Base-by-base conservation (phyloP, 2,888 invertebrate genomes). In the Orthonevra nobilis region DNA sequence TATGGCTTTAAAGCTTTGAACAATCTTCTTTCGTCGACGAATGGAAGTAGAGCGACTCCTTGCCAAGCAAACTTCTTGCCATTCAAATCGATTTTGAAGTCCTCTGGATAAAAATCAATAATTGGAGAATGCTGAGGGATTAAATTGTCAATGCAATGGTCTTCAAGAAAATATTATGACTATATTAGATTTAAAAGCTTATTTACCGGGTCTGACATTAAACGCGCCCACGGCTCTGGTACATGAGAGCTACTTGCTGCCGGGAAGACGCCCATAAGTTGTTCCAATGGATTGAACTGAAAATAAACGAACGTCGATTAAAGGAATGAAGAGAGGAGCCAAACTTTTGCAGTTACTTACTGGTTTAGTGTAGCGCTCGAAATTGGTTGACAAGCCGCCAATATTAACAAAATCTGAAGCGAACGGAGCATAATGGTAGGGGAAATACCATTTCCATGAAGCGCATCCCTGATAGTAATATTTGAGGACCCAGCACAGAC, bases 21-120 rank as follows among this genome's bases (percentile, higher is more conserved):
- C 58, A 98, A 91, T 72, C 99, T 90, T 68, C 91, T 91, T 89
- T 99, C 99, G 83, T 99, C 98, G 0, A 99, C 99, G 89, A 99
- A 99, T 3, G 99, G 99, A 79, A 99, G 90, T 34, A 99, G 89
- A 0, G 99, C 99, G 1, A 99, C 99, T 40, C 99, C 99, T 90
- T 99, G 98, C 99, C 99, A 99, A 48, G 99, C 99, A 90, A 96
- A 99, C 89, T 98, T 99, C 90, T 99, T 99, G 26, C 99, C 99
- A 90, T 99, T 99, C 82, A 99, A 90, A 90, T 99, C 98, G 77
- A 99, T 97, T 89, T 95, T 95, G 89, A 99, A 99, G 88, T 99
- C 97, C 86, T 92, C 94, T 0, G 99, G 99, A 90, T 99, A 99
- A 90, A 99, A 99, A 89, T 99, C 99, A 84, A 99, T 98, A 70